Conservation (phyloP, 1,140 invertebrate species). For the Subanguina moxae region DNA sequence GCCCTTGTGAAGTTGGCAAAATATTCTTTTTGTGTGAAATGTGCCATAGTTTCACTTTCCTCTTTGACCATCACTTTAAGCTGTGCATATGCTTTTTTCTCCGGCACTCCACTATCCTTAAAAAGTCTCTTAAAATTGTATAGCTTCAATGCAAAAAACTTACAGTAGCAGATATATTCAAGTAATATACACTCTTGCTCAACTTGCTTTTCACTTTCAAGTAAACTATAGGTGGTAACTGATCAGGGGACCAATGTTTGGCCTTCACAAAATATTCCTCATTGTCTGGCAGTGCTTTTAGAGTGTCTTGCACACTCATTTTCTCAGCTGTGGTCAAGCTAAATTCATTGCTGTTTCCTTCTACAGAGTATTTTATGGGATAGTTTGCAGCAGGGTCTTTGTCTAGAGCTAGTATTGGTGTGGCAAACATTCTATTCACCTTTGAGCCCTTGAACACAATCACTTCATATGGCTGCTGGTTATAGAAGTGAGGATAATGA, state of each 20-base stretch:
- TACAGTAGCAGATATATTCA: constrained; percentile 45
- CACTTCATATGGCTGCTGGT: constrained; percentile 48
- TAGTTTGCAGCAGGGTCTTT: constrained; percentile 43
- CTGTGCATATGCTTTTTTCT: constrained; percentile 20
- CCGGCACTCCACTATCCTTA: constrained; percentile 29
- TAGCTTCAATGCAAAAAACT: constrained; percentile 8
- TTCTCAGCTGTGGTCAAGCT: not conserved
- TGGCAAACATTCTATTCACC: constrained; percentile 37
- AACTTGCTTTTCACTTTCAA: not conserved
- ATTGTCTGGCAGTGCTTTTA: not conserved
- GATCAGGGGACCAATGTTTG: constrained; percentile 4
- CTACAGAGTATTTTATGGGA: constrained; percentile 36
- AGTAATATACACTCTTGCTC: constrained; percentile 32
- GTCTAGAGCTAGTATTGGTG: constrained; percentile 43
- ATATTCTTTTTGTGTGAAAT: constrained; percentile 41
- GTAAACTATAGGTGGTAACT: not conserved
- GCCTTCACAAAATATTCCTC: not conserved
- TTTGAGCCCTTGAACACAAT: constrained; percentile 20
- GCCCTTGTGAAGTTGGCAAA: constrained; percentile 46
- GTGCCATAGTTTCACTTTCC: constrained; percentile 22
- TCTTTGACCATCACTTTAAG: constrained; percentile 40
- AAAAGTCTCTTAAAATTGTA: not conserved
- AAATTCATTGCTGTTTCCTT: constrained; percentile 10
- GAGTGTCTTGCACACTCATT: not conserved
- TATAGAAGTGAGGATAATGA: constrained; percentile 35